Evolutionary conservation across 1,140 invertebrate species (phyloP).

Genomic region (Yoshiicerus persimilis): DNA sequence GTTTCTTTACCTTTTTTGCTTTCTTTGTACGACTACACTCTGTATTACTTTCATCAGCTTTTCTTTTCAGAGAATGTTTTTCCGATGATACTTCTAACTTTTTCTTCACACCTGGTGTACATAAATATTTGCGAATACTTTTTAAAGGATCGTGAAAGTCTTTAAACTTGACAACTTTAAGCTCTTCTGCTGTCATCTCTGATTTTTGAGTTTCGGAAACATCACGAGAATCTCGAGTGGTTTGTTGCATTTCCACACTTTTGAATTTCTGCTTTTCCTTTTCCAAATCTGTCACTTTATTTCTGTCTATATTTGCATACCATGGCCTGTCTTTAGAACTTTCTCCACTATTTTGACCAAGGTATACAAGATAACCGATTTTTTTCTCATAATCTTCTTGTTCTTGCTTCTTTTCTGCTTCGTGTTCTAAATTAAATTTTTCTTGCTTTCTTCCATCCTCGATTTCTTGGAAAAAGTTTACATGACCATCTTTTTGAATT

Average conservation of each 20-base stretch:
- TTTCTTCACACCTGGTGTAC: conserved; percentile 38
- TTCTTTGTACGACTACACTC: conserved; percentile 45
- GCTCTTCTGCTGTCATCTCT: conserved; percentile 52
- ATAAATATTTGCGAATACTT: conserved; percentile 65
- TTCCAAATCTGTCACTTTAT: conserved; percentile 30
- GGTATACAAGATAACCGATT: conserved; percentile 92
- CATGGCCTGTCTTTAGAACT: conserved; percentile 75
- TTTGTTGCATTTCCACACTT: conserved; percentile 53
- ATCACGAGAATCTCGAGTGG: background rate
- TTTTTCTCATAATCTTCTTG: conserved; percentile 96
- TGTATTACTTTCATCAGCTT: background rate
- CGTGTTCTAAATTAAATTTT: conserved; percentile 79
- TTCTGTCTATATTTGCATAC: conserved; percentile 71
- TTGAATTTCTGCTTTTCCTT: background rate
- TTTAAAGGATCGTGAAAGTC: conserved; percentile 70
- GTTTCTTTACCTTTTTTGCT: conserved; percentile 37
- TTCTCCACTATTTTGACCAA: conserved; percentile 92
- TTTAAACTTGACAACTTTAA: conserved; percentile 51
- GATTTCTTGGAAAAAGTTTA: conserved; percentile 89
- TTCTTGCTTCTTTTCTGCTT: conserved; percentile 86
- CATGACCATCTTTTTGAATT: conserved; percentile 60
- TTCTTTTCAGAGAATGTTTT: background rate
- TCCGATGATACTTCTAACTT: conserved; percentile 49
- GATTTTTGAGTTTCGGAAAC: background rate
- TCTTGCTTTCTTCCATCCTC: conserved; percentile 68